Conservation (phyloP, 1,140 invertebrate species). For the Danaus plexippus region DNA sequence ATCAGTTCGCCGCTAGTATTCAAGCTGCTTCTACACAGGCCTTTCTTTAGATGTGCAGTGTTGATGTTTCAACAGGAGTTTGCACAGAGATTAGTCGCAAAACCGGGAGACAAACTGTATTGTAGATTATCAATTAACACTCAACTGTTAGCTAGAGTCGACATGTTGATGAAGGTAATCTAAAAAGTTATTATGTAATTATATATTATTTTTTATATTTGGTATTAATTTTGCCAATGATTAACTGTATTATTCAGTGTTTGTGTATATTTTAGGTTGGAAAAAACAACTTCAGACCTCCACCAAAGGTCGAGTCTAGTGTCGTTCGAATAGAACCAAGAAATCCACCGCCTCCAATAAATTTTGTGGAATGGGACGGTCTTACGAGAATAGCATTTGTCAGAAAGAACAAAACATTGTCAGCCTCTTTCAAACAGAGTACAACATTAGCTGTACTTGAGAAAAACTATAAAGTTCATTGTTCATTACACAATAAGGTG, state of each 20-base stretch:
- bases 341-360: constrained; percentile 96
- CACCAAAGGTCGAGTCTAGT: constrained; percentile 98
- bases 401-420: constrained; percentile 95
- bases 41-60: constrained; percentile 92
- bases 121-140: constrained; percentile 97
- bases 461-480: constrained; percentile 93
- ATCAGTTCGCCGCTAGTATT: constrained; percentile 99
- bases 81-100: constrained; percentile 95
- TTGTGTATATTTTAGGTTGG: constrained; percentile 78
- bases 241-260: not conserved
- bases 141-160: constrained; percentile 94
- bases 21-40: constrained; percentile 94
- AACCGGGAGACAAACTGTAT: constrained; percentile 97
- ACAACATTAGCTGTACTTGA: constrained; percentile 87
- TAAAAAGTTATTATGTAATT: constrained; percentile 1
- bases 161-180: constrained; percentile 97
- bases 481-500: constrained; percentile 90
- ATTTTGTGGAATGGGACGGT: constrained; percentile 98
- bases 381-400: constrained; percentile 94
- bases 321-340: constrained; percentile 98
- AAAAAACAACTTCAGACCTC: constrained; percentile 98
- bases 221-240: not conserved
- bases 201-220: too few relatives aligned
- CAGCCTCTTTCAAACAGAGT: constrained; percentile 88
- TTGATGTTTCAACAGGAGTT: constrained; percentile 99